Percentiles rank a stretch among this genome's conserved stretches.
These are phyloP conservation scores for Bicyclus anynana DNA, from an alignment of 1,140 invertebrate species.

Conservation along the genomic window DNA sequence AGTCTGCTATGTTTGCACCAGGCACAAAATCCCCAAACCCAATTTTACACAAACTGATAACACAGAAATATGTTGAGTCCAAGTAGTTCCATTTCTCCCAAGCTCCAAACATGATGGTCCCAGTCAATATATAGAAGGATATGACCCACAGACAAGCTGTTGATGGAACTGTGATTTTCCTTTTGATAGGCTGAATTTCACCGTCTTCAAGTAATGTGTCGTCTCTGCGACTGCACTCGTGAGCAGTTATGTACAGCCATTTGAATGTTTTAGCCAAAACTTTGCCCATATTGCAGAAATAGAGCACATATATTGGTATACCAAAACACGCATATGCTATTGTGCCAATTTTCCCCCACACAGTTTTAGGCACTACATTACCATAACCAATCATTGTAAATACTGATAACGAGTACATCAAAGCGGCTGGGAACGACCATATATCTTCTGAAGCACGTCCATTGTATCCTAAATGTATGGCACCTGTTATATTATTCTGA, in stretches of 20 bases:
- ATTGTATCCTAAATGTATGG: constrained; percentile 88
- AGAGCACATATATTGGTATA: constrained; percentile 94
- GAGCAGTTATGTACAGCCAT: constrained; percentile 87
- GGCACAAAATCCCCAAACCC: constrained; percentile 98
- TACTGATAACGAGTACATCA: constrained; percentile 92
- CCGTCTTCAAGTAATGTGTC: constrained; percentile 73
- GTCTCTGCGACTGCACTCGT: constrained; percentile 82
- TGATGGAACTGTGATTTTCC: constrained; percentile 90
- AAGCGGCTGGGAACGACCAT: constrained; percentile 90
- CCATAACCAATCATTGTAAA: constrained; percentile 98
- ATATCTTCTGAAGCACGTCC: constrained; percentile 83
- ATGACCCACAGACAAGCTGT: constrained; percentile 97
- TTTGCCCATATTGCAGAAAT: constrained; percentile 94
- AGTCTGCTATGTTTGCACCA: constrained; percentile 82
- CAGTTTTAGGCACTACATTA: constrained; percentile 93
- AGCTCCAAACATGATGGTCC: constrained; percentile 94
- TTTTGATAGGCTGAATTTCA: constrained; percentile 60
- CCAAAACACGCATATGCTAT: constrained; percentile 97
- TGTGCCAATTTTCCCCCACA: constrained; percentile 93
- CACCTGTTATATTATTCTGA: constrained; percentile 83
- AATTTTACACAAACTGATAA: constrained; percentile 93
- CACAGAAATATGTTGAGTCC: constrained; percentile 97
- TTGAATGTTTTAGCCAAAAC: constrained; percentile 87
- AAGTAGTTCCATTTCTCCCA: constrained; percentile 97
- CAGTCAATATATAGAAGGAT: constrained; percentile 91